These are phyloP conservation scores for Lepisosteus osseus DNA, from an alignment of 2,113 vertebrate species.

Conservation along the genomic window DNA sequence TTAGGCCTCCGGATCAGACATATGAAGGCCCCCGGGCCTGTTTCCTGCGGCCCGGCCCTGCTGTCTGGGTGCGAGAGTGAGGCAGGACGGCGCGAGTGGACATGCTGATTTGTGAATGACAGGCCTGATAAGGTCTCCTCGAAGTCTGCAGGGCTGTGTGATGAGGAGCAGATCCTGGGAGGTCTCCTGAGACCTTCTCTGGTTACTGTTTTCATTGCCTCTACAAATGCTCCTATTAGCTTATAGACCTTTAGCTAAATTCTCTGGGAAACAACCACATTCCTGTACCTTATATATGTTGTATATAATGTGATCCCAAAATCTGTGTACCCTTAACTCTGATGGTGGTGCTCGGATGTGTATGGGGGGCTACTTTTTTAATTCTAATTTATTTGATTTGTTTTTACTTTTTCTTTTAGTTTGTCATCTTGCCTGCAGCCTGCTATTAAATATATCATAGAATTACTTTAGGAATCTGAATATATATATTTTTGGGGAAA, in stretches of 20 bases:
- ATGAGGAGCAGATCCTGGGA: conserved; percentile 55
- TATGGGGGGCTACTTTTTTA: too few relatives aligned
- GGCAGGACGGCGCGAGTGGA: conserved; percentile 13
- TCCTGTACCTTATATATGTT: conserved; percentile 40
- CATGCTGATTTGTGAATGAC: conserved; percentile 54
- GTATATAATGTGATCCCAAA: neutral
- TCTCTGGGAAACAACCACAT: conserved; percentile 51
- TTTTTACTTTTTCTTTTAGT: too few relatives aligned
- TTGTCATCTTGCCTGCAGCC: too few relatives aligned
- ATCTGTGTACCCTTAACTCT: too few relatives aligned
- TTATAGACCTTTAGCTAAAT: conserved; percentile 21
- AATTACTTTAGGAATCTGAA: too few relatives aligned
- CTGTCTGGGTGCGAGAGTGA: conserved; percentile 3
- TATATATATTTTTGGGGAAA: too few relatives aligned
- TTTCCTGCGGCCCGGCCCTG: neutral
- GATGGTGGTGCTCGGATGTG: too few relatives aligned
- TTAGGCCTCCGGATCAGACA: conserved; percentile 19
- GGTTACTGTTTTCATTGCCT: conserved; percentile 47
- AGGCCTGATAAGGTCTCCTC: conserved; percentile 48
- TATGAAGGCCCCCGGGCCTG: conserved; percentile 15
- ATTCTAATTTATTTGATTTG: too few relatives aligned
- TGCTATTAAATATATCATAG: too few relatives aligned
- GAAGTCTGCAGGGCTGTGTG: conserved; percentile 39
- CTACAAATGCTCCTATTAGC: conserved; percentile 39
- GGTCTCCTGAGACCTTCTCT: conserved; percentile 46